phyloP scores from a whole-genome alignment of 1,140 invertebrate genomes.

The Charaxes varanes region DNA sequence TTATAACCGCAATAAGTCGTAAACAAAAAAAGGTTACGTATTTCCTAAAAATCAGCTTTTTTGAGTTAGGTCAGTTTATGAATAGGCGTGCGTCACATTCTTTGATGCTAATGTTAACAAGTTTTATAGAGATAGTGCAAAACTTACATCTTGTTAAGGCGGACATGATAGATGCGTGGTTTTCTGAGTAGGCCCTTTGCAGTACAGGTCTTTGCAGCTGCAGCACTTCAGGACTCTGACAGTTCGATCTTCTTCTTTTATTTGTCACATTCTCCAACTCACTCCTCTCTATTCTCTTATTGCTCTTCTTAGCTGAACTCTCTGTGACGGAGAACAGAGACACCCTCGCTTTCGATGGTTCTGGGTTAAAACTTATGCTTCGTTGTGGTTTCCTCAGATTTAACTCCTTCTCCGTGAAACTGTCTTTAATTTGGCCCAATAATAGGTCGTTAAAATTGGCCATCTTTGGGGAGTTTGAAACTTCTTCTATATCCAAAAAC shows the following conservation, averaged over 20 bases:
- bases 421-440: slow-evolving; percentile 51
- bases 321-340: slow-evolving; percentile 47
- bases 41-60: too few relatives aligned
- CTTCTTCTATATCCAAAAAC: slow-evolving; percentile 49
- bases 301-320: slow-evolving; percentile 31
- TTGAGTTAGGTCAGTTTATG: too few relatives aligned
- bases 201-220: slow-evolving; percentile 32
- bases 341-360: slow-evolving; percentile 28
- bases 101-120: too few relatives aligned
- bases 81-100: too few relatives aligned
- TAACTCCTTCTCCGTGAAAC: slow-evolving; percentile 25
- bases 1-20: too few relatives aligned
- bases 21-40: too few relatives aligned
- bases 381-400: slow-evolving; percentile 27
- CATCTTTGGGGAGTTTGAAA: slow-evolving; percentile 50
- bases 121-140: too few relatives aligned
- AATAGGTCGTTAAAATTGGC: slow-evolving; percentile 47
- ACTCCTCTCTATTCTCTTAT: slow-evolving; percentile 31
- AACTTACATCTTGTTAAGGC: slow-evolving; percentile 67
- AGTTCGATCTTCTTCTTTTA: slow-evolving; percentile 43
- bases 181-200: slow-evolving; percentile 61
- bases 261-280: slow-evolving; percentile 21
- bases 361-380: slow-evolving; percentile 50
- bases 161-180: slow-evolving; percentile 61
- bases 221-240: slow-evolving; percentile 20